Percentiles rank a stretch among this genome's conserved stretches.
Evolutionary conservation across 2,888 invertebrate species (phyloP).

Genomic region (Amphimallon solstitiale): DNA sequence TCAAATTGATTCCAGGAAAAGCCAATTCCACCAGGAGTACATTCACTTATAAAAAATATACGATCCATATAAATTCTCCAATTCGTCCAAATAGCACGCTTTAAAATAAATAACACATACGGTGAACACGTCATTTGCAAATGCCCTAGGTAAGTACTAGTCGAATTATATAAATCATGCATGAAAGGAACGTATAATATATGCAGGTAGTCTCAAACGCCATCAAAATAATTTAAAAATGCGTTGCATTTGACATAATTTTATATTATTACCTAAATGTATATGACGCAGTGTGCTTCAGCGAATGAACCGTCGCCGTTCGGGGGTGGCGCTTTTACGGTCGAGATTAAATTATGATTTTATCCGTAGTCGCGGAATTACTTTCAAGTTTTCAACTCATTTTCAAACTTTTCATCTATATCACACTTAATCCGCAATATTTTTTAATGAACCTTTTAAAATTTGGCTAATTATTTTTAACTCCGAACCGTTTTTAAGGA

Average conservation of each 20-base stretch:
- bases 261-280: constrained; percentile 37
- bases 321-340: constrained; percentile 33
- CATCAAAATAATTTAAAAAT: constrained; percentile 33
- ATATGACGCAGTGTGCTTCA: constrained; percentile 23
- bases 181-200: constrained; percentile 22
- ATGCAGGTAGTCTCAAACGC: constrained; percentile 25
- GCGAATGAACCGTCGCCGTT: neutral
- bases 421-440: constrained; percentile 47
- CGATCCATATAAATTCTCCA: too few species aligned
- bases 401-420: constrained; percentile 46
- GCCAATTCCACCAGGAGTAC: too few species aligned
- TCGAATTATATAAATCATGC: constrained; percentile 24
- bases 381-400: constrained; percentile 45
- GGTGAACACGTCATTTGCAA: too few species aligned
- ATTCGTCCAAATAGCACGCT: too few species aligned
- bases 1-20: too few species aligned
- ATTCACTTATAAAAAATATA: too few species aligned
- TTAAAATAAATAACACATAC: too few species aligned
- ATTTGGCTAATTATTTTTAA: constrained; percentile 47
- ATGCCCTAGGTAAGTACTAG: neutral
- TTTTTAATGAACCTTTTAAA: constrained; percentile 49
- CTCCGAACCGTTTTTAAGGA: constrained; percentile 38
- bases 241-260: constrained; percentile 41
- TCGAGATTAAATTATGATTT: constrained; percentile 45
- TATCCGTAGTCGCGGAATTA: constrained; percentile 43